Evolutionary conservation across 2,113 vertebrate genomes (phyloP).

Genomic region (Hypanus sabinus): DNA sequence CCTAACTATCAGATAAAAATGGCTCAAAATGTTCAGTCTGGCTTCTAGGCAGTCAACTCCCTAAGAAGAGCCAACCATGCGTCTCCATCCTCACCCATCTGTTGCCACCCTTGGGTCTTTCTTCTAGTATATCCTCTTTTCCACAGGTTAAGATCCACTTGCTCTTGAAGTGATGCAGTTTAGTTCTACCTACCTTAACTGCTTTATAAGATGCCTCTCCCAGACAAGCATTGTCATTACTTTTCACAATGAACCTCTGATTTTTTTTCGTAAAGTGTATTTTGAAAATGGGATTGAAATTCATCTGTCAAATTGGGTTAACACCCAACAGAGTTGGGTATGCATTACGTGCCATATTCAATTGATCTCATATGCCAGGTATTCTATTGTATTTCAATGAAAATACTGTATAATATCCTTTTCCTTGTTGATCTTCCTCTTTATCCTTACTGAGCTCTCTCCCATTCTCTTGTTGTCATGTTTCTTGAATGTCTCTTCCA

Average conservation of each 20-base stretch:
- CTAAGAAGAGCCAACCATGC: not conserved
- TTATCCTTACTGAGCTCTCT: no score
- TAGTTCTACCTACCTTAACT: not conserved
- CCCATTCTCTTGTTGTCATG: no score
- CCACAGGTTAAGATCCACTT: not conserved
- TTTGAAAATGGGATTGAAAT: not conserved
- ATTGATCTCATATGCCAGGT: no score
- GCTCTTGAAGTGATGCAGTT: not conserved
- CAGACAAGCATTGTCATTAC: not conserved
- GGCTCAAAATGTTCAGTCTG: not conserved
- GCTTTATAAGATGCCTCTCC: not conserved
- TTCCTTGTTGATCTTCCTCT: no score
- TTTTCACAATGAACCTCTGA: not conserved
- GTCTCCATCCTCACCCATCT: not conserved
- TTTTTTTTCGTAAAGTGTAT: not conserved
- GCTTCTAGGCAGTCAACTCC: not conserved
- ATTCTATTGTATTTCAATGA: no score
- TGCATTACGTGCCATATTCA: no score
- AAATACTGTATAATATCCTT: no score
- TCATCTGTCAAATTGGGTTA: no score
- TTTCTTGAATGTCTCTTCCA: no score
- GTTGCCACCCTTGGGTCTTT: not conserved
- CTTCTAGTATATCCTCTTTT: not conserved
- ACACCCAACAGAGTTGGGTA: no score
- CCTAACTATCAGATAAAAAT: not conserved